Evolutionary conservation across 2,113 vertebrate species (phyloP), one percentile per base, ranked within the genome.

Genomic region (Motacilla tschutschensis): DNA sequence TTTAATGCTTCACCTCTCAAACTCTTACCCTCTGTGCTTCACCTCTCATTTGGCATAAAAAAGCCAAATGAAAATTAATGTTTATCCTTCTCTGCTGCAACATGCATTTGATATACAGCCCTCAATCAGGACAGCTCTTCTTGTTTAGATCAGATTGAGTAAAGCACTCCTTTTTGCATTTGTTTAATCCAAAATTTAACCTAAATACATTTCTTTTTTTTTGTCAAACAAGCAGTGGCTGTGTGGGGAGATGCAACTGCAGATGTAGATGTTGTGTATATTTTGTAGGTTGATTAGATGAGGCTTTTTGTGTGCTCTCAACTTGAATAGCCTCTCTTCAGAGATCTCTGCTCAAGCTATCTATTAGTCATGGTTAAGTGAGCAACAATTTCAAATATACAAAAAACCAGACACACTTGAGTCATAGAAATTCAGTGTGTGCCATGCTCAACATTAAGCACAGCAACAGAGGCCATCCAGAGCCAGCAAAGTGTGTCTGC

Each of bases 351-450:
- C 33, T 78, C 53, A 53, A 80, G 58, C 58, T 67, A 50, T n/a
- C 51, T 66, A 80, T 92, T 85, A 89, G 91, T 92, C 77, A 95
- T 5, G 26, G 77, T 53, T 74, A 87, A 92, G 62, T 21, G 54
- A 80, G 58, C 65, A 92, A 67, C 85, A 59, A 38, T 48, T 92
- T 82, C 74, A 79, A 63, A 66, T 20, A 63, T 5, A 91, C 11
- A 46, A 63, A 63, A 55, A 76, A 82, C 47, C 55, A 73, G 51
- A 66, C 48, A 59, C 14, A 22, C 36, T 44, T 17, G 40, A 84
- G 62, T 24, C 50, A 63, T 12, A 74, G 57, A 87, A 87, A 87
- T 65, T 85, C 41, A 17, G 16, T 9, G 31, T 13, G 36, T 8
- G 40, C 28, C 60, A 28, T 5, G 22, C 31, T 81, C 4, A 0